A percentile compares a stretch with the other conserved stretches of the same genome.
phyloP scores from a whole-genome alignment of 2,113 vertebrate species.

The Jacana jacana region DNA sequence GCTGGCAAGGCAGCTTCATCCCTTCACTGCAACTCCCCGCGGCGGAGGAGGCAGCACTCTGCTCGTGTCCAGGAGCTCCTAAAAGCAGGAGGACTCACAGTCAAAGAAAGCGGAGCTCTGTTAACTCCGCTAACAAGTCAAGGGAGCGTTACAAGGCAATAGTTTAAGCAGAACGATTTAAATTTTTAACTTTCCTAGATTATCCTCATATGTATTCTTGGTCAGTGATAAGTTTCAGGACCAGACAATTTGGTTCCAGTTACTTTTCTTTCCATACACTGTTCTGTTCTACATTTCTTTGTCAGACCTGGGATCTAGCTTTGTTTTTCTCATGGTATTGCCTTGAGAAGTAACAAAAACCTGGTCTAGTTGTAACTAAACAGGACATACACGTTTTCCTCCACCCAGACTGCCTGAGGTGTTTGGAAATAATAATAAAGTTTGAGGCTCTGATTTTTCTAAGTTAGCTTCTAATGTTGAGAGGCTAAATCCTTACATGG shows the following conservation, averaged over 20 bases:
- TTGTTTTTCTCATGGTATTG: neutral
- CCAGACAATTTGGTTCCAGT: neutral
- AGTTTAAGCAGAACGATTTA: neutral
- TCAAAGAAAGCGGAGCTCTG: neutral
- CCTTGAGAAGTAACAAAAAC: neutral
- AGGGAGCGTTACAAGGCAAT: neutral
- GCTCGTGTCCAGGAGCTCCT: neutral
- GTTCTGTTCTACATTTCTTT: neutral
- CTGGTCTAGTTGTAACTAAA: neutral
- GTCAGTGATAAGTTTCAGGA: neutral
- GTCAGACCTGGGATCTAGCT: neutral
- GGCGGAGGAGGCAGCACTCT: neutral
- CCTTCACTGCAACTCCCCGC: neutral
- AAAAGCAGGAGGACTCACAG: neutral
- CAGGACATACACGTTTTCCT: neutral
- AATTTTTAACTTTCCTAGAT: neutral
- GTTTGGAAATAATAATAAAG: neutral
- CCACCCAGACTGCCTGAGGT: neutral
- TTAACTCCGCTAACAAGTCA: neutral
- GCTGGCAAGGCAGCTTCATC: neutral
- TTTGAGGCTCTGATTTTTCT: neutral
- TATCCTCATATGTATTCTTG: neutral
- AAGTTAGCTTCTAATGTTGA: neutral
- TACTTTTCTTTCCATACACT: neutral
- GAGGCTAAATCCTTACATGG: neutral